These are phyloP conservation scores for Acanthiza pusilla DNA, from an alignment of 2,797 vertebrate genomes.

Conservation along the genomic window DNA sequence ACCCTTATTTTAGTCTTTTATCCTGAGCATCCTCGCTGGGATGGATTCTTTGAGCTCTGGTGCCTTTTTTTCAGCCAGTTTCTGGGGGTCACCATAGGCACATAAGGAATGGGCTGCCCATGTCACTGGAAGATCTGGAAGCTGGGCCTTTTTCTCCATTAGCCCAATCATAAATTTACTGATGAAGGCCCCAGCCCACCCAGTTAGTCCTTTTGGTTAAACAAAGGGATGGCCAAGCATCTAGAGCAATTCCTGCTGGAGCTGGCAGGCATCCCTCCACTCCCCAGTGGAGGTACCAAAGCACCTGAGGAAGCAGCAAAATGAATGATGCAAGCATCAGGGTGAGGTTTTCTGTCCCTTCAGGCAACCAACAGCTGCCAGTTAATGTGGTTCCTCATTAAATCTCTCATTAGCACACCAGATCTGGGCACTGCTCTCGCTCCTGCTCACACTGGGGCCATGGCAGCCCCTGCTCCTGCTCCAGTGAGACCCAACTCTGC, in stretches of 20 bases:
- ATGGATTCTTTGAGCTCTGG: neutral
- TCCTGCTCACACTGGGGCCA: accelerated
- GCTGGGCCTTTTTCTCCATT: neutral
- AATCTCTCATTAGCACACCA: neutral
- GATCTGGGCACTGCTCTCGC: neutral
- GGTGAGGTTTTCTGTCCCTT: neutral
- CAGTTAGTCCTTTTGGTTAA: neutral
- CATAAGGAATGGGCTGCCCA: neutral
- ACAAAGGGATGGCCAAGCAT: neutral
- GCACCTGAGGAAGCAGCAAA: neutral
- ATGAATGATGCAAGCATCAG: accelerated
- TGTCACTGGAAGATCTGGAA: neutral
- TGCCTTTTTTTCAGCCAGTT: neutral
- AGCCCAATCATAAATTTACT: neutral
- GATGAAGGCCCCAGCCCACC: neutral
- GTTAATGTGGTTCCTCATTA: neutral
- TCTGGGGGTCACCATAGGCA: neutral
- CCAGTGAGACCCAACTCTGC: accelerated
- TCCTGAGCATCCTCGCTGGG: neutral
- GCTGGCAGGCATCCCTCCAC: neutral
- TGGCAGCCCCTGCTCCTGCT: neutral
- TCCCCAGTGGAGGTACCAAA: neutral
- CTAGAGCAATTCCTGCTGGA: neutral
- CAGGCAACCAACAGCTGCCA: neutral
- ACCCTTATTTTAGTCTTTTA: neutral